Base-by-base conservation (phyloP, 92 coral and sea anemone genomes). In the Paramuricea clavata region DNA sequence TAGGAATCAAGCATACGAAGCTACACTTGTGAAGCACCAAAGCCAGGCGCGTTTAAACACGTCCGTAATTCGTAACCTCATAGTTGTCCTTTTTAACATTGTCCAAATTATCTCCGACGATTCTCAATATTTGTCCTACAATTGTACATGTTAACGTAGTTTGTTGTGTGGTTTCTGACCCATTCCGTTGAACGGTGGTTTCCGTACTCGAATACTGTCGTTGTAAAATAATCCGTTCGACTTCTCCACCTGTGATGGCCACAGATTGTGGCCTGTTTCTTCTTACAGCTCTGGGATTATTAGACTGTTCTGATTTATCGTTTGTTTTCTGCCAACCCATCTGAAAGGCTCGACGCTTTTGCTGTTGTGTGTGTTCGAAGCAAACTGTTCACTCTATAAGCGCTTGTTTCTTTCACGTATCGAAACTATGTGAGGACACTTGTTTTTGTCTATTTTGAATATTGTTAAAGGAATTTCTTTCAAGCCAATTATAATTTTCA, bases 61-160 rank as follows among this genome's bases (percentile, higher is more conserved):
- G 84, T 8, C 84, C 84, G 28, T 79, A 79, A 61, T 79, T 35
- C 34, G 84, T 79, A 49, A 79, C 60, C 36, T 79, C 84, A 32
- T 17, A 59, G 8, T 33, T 36, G 31, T 79, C 84, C 5, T 60
- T 79, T n/a, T 12, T 36, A 2, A 36, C 72, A 36, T 41, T 79
- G 11, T 79, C 84, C 11, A 79, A 28, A 21, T 61, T 61, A 79
- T 79, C 84, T n/a, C 84, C 84, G 3, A 79, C 84, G 12, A 60
- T 15, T 56, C 84, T 67, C 11, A 79, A 42, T 0, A 79, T 79
- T 61, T 60, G 72, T 57, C 84, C 84, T 15, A 79, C 65, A 9
- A 79, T 47, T n/a, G 73, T 61, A 26, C 39, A 49, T 31, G 67
- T 54, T 3, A 65, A 5, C 15, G 56, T 61, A 30, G 34, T 35